phyloP scores from a whole-genome alignment of 1,140 invertebrate genomes.

The Drosophila lacertosa region DNA sequence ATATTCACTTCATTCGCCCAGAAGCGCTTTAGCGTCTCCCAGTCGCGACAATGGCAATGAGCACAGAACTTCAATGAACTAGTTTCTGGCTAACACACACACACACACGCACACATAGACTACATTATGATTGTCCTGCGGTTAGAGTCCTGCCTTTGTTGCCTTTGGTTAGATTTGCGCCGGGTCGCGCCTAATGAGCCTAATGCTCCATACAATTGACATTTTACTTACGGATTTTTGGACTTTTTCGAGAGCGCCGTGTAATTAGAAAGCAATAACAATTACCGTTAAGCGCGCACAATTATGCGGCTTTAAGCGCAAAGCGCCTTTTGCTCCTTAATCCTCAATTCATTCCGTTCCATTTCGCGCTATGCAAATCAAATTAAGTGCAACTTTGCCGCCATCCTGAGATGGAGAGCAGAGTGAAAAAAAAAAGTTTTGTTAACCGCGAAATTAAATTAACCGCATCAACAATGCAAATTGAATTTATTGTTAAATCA shows the following conservation, averaged over 20 bases:
- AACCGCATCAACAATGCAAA: slow-evolving; percentile 58
- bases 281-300: slow-evolving; percentile 59
- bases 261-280: slow-evolving; percentile 83
- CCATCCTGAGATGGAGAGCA: slow-evolving; percentile 9
- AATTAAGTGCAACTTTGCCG: slow-evolving; percentile 67
- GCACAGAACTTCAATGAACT: slow-evolving; percentile 43
- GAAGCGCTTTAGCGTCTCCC: slow-evolving; percentile 41
- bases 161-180: slow-evolving; percentile 8
- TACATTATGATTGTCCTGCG: slow-evolving; percentile 22
- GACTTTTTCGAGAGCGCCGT: slow-evolving; percentile 65
- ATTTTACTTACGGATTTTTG: slow-evolving; percentile 79
- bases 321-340: slow-evolving; percentile 16
- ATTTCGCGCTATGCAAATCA: slow-evolving; percentile 62
- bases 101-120: slow-evolving; percentile 1
- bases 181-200: slow-evolving; percentile 53
- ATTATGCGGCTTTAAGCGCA: slow-evolving; percentile 41
- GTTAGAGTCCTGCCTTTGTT: slow-evolving; percentile 9
- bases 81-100: slow-evolving; percentile 38
- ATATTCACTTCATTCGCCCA: slow-evolving; percentile 17
- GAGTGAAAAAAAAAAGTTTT: slow-evolving; percentile 5
- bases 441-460: slow-evolving; percentile 47
- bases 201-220: slow-evolving; percentile 72
- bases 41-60: slow-evolving; percentile 44
- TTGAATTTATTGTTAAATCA: slow-evolving; percentile 67
- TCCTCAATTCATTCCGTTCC: slow-evolving; percentile 10